phyloP scores from a whole-genome alignment of 2,113 vertebrate genomes.

The Tamias sibiricus region DNA sequence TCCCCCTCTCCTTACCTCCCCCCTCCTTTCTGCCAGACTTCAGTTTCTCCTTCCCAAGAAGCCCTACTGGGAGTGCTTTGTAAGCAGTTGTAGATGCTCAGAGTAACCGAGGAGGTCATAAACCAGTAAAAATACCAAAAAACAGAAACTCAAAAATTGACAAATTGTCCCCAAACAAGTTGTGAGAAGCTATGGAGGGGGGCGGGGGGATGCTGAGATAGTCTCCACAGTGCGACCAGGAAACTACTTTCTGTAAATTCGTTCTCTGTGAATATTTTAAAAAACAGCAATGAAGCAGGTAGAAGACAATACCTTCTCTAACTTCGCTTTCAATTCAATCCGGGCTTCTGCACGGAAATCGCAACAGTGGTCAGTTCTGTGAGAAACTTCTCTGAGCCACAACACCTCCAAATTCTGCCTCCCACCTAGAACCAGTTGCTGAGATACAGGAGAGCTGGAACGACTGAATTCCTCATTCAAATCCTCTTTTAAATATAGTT shows the following conservation, averaged over 20 bases:
- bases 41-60: neutral
- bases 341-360: neutral
- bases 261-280: constrained; percentile 10
- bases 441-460: neutral
- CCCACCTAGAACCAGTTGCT: neutral
- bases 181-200: neutral
- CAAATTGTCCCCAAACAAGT: neutral
- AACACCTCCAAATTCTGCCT: neutral
- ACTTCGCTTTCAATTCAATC: neutral
- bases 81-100: neutral
- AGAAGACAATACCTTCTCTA: neutral
- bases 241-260: neutral
- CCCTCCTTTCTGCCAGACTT: too few relatives aligned
- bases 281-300: neutral
- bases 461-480: neutral
- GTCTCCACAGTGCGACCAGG: neutral
- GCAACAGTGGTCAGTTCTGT: neutral
- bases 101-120: neutral
- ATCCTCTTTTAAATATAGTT: constrained; percentile 1
- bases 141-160: constrained; percentile 24
- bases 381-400: constrained; percentile 10
- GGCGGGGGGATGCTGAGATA: neutral
- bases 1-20: too few relatives aligned
- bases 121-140: neutral
- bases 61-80: neutral